Evolutionary conservation across 2,797 vertebrate species (phyloP).

Genomic region (Champsocephalus gunnari): DNA sequence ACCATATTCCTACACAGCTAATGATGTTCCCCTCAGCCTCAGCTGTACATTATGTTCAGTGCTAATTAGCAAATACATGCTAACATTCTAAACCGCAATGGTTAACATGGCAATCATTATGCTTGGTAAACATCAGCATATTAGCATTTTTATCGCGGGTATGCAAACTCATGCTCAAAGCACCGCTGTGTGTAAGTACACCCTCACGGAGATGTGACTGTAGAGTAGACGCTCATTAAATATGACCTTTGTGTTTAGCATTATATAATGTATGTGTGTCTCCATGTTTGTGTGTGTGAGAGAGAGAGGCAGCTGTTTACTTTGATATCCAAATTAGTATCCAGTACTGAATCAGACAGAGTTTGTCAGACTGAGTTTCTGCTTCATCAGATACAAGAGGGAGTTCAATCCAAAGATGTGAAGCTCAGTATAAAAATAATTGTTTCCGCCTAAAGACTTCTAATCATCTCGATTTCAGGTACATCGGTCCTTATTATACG

Average conservation of each 20-base stretch:
- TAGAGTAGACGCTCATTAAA: not conserved
- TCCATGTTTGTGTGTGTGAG: not conserved
- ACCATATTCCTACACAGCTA: not conserved
- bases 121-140: not conserved
- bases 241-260: not conserved
- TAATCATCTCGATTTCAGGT: constrained; percentile 7
- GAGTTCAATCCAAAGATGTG: constrained; percentile 25
- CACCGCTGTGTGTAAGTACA: not conserved
- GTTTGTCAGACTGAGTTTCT: constrained; percentile 19
- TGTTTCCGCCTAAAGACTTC: constrained; percentile 10
- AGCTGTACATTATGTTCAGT: not conserved
- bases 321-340: constrained; percentile 38
- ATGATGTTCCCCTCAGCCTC: not conserved
- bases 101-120: not conserved
- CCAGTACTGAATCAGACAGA: constrained; percentile 19
- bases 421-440: constrained; percentile 5
- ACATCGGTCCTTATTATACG: constrained; percentile 2
- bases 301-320: constrained; percentile 15
- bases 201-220: not conserved
- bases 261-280: constrained; percentile 5
- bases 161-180: not conserved
- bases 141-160: not conserved
- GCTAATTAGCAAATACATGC: not conserved
- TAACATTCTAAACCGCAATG: not conserved
- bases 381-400: constrained; percentile 29